Percentiles rank a stretch among this genome's conserved stretches.
phyloP scores from a whole-genome alignment of 2,113 vertebrate species.

The Thamnaconus septentrionalis region DNA sequence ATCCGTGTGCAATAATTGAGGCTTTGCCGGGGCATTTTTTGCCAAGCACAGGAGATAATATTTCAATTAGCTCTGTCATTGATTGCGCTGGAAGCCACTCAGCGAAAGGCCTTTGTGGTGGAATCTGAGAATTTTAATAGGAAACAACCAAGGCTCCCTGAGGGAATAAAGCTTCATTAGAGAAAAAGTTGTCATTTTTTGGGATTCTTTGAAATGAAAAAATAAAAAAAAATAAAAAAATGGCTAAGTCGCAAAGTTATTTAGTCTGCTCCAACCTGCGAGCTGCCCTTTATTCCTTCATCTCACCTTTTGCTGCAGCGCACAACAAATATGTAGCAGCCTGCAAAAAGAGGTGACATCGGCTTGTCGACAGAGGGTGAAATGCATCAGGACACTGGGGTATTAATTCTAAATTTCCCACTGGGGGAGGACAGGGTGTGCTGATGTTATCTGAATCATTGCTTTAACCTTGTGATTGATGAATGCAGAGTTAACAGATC shows the following conservation, averaged over 20 bases:
- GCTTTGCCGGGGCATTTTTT: conserved; percentile 42
- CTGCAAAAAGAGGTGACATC: conserved; percentile 12
- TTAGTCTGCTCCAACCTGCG: background rate
- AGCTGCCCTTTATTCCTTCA: background rate
- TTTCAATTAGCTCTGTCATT: conserved; percentile 70
- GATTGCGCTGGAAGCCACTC: conserved; percentile 42
- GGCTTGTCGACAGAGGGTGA: background rate
- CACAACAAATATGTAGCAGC: background rate
- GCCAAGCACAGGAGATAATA: conserved; percentile 54
- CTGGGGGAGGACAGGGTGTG: conserved; percentile 7
- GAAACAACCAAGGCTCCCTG: conserved; percentile 29
- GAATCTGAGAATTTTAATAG: conserved; percentile 35
- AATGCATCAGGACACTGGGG: background rate
- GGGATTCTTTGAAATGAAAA: too few species aligned
- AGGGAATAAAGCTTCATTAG: conserved; percentile 7
- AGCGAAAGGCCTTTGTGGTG: conserved; percentile 28
- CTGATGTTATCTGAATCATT: conserved; percentile 23
- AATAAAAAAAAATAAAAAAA: background rate
- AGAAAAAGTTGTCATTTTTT: conserved; percentile 15
- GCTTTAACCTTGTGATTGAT: conserved; percentile 34
- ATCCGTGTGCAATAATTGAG: conserved; percentile 64
- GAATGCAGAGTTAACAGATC: conserved; percentile 39
- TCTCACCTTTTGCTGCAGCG: background rate
- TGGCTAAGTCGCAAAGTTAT: background rate
- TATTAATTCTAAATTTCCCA: conserved; percentile 20